A percentile compares a stretch with the other conserved stretches of the same genome.
Conservation (phyloP, 2,888 invertebrate genomes). For the Phortica okadai region DNA sequence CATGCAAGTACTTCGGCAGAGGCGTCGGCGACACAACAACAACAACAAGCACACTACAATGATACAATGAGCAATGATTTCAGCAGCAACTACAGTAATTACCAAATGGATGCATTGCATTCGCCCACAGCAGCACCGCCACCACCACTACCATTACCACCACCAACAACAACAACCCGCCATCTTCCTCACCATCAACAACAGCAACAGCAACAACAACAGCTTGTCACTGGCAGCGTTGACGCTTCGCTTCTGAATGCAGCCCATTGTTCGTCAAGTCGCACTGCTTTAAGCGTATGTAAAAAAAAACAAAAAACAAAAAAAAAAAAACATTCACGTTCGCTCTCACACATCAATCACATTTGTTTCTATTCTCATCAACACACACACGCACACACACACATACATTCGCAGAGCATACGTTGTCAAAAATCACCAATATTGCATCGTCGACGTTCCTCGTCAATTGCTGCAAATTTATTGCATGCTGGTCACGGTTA, state of each 20-base stretch:
- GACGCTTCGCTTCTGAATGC: neutral
- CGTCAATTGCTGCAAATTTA: slow-evolving; percentile 72
- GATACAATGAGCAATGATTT: slow-evolving; percentile 17
- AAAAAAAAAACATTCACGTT: no score
- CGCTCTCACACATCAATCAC: no score
- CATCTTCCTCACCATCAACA: slow-evolving; percentile 31
- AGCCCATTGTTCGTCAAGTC: slow-evolving; percentile 26
- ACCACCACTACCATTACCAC: neutral
- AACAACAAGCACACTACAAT: slow-evolving; percentile 9
- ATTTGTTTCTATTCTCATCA: no score
- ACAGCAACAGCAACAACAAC: slow-evolving; percentile 23
- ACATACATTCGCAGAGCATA: neutral
- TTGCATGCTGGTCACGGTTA: slow-evolving; percentile 65
- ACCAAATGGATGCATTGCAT: slow-evolving; percentile 52
- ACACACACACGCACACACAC: no score
- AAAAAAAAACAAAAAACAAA: neutral
- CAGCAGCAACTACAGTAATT: slow-evolving; percentile 40
- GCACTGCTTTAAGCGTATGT: slow-evolving; percentile 45
- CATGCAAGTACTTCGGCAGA: neutral
- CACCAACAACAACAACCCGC: slow-evolving; percentile 27
- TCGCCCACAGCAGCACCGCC: slow-evolving; percentile 48
- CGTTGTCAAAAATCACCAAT: slow-evolving; percentile 71
- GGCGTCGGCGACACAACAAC: slow-evolving; percentile 23
- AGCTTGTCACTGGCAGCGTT: slow-evolving; percentile 31
- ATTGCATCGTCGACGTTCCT: slow-evolving; percentile 71